These are phyloP conservation scores for Drosophila paranaensis DNA, from an alignment of 2,888 invertebrate species.

Conservation along the genomic window DNA sequence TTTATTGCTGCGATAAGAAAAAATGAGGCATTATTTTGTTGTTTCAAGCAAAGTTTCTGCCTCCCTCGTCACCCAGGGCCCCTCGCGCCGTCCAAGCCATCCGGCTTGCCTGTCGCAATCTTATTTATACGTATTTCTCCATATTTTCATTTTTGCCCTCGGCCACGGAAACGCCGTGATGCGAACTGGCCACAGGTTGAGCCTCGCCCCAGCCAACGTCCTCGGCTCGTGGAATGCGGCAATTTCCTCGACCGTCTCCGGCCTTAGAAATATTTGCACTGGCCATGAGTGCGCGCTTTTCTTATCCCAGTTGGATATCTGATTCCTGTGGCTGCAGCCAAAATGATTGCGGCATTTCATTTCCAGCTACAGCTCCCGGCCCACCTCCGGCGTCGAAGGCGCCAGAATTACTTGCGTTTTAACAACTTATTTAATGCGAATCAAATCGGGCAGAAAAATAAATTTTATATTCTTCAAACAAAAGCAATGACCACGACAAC, in stretches of 20 bases:
- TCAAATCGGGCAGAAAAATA: constrained; percentile 83
- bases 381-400: background rate
- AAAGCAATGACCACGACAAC: constrained; percentile 24
- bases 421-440: constrained; percentile 77
- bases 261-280: constrained; percentile 54
- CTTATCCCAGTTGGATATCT: constrained; percentile 40
- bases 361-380: constrained; percentile 25
- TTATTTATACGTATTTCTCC: constrained; percentile 63
- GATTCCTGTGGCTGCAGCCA: constrained; percentile 35
- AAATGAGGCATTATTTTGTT: constrained; percentile 77
- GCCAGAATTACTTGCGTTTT: constrained; percentile 77
- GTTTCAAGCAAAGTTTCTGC: constrained; percentile 69
- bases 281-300: constrained; percentile 73
- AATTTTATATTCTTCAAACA: constrained; percentile 42
- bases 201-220: constrained; percentile 19
- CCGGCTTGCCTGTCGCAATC: constrained; percentile 25
- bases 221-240: constrained; percentile 60
- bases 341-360: constrained; percentile 56
- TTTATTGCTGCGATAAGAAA: constrained; percentile 83
- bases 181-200: constrained; percentile 74
- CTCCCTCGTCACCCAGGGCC: background rate
- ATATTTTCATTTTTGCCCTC: constrained; percentile 61
- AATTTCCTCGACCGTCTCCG: constrained; percentile 72
- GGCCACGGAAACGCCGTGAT: constrained; percentile 55
- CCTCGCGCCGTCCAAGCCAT: background rate